Percentiles rank a stretch among this genome's conserved stretches.
Conservation (phyloP, 2,888 invertebrate genomes). For the Brachypalpus laphriformis region DNA sequence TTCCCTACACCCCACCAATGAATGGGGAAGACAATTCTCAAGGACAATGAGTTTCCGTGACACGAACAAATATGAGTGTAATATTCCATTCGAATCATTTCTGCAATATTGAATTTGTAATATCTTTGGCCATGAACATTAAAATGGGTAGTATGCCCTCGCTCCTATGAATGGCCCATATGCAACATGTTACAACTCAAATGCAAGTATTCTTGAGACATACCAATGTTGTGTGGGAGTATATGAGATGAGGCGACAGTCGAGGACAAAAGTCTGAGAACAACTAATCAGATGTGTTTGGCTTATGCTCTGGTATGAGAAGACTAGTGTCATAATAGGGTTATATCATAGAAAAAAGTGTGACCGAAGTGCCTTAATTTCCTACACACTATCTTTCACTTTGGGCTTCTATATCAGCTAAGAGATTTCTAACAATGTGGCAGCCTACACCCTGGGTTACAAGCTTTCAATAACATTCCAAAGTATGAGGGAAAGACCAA, state of each 20-base stretch:
- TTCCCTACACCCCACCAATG: background rate
- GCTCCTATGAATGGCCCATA: constrained; percentile 30
- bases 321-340: too few species aligned
- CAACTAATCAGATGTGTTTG: too few species aligned
- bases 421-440: too few species aligned
- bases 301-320: too few species aligned
- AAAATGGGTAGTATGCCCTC: constrained; percentile 13
- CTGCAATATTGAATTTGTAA: constrained; percentile 73
- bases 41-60: constrained; percentile 67
- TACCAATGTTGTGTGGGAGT: background rate
- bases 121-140: constrained; percentile 68
- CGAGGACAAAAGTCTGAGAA: background rate
- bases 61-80: constrained; percentile 70
- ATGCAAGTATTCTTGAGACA: constrained; percentile 56
- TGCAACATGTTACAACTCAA: constrained; percentile 71
- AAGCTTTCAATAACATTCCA: too few species aligned
- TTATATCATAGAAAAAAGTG: too few species aligned
- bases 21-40: constrained; percentile 58
- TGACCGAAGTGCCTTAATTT: too few species aligned
- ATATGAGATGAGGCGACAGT: constrained; percentile 36
- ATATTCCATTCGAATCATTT: constrained; percentile 71
- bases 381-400: too few species aligned
- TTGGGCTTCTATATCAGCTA: too few species aligned
- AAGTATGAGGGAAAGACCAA: too few species aligned
- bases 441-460: too few species aligned